Conservation (phyloP, 2,113 vertebrate genomes). For the Perognathus longimembris region DNA sequence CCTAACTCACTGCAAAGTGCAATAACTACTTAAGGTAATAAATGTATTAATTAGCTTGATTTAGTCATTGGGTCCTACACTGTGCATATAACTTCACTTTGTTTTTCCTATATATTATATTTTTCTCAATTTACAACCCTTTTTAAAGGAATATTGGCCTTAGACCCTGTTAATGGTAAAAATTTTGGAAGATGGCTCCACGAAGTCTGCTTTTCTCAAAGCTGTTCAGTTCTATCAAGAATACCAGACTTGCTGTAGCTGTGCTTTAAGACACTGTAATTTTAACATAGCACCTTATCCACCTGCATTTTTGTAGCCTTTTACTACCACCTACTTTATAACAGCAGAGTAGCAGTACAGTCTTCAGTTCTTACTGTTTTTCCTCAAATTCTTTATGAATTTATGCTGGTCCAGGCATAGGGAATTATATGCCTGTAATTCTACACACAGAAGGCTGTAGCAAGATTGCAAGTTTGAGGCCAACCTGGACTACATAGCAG, state of each 20-base stretch:
- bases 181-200: neutral
- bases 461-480: too few relatives aligned
- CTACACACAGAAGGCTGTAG: too few relatives aligned
- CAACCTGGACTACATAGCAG: too few relatives aligned
- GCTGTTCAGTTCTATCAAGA: neutral
- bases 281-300: neutral
- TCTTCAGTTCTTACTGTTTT: neutral
- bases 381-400: neutral
- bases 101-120: neutral
- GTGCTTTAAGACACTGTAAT: neutral
- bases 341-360: neutral
- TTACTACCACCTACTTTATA: neutral
- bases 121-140: neutral
- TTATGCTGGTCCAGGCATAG: too few relatives aligned
- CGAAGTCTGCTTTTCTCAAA: neutral
- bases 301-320: neutral
- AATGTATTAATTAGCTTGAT: neutral
- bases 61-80: neutral
- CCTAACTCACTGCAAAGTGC: neutral
- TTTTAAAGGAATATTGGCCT: neutral
- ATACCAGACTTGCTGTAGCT: neutral
- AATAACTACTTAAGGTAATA: neutral
- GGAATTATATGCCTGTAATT: too few relatives aligned
- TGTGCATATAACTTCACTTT: neutral
- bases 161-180: neutral